A percentile compares a stretch with the other conserved stretches of the same genome.
These are phyloP conservation scores for Eilema sororculum DNA, from an alignment of 2,888 invertebrate species.

Conservation along the genomic window DNA sequence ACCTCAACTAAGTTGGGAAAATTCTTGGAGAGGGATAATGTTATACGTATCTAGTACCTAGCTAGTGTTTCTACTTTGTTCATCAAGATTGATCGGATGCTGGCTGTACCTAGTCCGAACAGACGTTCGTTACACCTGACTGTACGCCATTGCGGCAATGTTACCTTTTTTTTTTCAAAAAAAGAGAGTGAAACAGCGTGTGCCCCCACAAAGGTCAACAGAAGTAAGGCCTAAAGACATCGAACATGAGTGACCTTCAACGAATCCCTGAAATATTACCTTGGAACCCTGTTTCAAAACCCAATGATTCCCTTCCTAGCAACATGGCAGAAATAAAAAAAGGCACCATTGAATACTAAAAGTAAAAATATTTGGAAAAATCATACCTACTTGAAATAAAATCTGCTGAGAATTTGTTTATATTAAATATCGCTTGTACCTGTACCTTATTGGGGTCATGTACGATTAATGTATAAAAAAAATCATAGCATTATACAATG, in stretches of 20 bases:
- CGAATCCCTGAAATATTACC: background rate
- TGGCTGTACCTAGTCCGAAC: no score
- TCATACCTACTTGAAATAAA: background rate
- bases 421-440: background rate
- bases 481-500: background rate
- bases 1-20: no score
- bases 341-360: background rate
- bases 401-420: background rate
- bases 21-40: no score
- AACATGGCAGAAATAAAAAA: background rate
- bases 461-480: background rate
- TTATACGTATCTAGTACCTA: no score
- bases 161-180: no score
- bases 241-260: background rate
- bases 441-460: background rate
- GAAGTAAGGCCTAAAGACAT: background rate
- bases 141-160: background rate
- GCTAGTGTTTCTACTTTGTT: no score
- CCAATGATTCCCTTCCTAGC: background rate
- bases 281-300: background rate
- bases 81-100: no score
- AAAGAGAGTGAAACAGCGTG: no score
- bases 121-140: no score
- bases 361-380: background rate
- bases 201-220: no score